Evolutionary conservation across 2,888 invertebrate genomes (phyloP), one percentile per base, ranked within the genome.

Genomic region (Oeneis ivallda): DNA sequence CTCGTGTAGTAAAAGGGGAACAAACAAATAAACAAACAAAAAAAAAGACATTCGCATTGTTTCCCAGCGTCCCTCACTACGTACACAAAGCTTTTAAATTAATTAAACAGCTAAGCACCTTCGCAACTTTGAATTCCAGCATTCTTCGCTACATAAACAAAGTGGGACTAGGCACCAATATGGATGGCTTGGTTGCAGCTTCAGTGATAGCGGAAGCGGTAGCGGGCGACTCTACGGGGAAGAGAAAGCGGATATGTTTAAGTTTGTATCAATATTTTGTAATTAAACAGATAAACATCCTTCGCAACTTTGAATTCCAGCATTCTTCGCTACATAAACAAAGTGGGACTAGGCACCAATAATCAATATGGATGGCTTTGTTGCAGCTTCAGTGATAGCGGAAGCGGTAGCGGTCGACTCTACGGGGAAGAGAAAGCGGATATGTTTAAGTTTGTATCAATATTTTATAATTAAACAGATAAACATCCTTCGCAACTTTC

Each of bases 401-500:
- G 32, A 6, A 34, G 6, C 2, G 32, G 2, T 34, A 34, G 2
- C 4, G 32, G 32, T 34, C 4, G 32, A 34, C 6, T 34, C 32
- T 2, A 34, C 2, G 2, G 32, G 32, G 32, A 2, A 34, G 32
- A n/a, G n/a, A n/a, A n/a, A n/a, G n/a, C n/a, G n/a, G n/a, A n/a
- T n/a, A n/a, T n/a, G 41, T 41, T n/a, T n/a, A n/a, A n/a, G n/a
- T n/a, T n/a, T n/a, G n/a, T n/a, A n/a, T n/a, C n/a, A n/a, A n/a
- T n/a, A n/a, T n/a, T n/a, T n/a, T n/a, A n/a, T 87, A 87, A 88
- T 88, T 88, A 87, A 85, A 81, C 79, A 82, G 81, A 81, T 80
- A 77, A 80, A 76, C 76, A 76, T n/a, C 75, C 79, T 80, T 82
- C 76, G 74, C 75, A 63, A 74, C 73, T 75, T 76, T 75, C 74